A percentile compares a stretch with the other conserved stretches of the same genome.
These are phyloP conservation scores for Hystrix brachyura DNA, from an alignment of 2,113 vertebrate species.

Conservation along the genomic window DNA sequence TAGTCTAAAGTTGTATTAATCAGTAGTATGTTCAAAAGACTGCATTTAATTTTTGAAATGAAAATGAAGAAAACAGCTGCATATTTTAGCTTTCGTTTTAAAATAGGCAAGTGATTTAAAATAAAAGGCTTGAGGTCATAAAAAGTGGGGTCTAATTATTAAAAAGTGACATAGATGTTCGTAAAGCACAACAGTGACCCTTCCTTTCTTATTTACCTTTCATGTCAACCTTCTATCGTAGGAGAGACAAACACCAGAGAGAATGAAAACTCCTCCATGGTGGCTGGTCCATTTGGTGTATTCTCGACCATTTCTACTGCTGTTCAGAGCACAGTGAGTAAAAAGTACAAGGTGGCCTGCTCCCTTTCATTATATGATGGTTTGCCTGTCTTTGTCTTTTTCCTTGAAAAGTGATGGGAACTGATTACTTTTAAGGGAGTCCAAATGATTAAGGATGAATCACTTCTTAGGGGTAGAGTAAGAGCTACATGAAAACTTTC, in stretches of 20 bases:
- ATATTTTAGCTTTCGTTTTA: constrained; percentile 54
- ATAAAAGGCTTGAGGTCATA: neutral
- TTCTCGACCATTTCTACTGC: constrained; percentile 94
- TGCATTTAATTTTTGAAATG: constrained; percentile 61
- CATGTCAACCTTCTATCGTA: constrained; percentile 51
- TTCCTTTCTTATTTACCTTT: neutral
- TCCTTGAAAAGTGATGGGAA: neutral
- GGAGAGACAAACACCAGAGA: constrained; percentile 80
- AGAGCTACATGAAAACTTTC: constrained; percentile 15
- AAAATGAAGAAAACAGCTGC: neutral
- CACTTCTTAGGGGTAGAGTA: neutral
- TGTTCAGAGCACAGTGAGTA: constrained; percentile 97
- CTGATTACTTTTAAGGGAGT: neutral
- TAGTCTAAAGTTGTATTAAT: neutral
- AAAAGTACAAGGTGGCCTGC: neutral
- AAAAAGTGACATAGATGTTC: constrained; percentile 1
- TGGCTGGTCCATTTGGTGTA: constrained; percentile 93
- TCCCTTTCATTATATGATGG: neutral
- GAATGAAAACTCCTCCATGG: constrained; percentile 83
- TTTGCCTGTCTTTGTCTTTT: constrained; percentile 1
- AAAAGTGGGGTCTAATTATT: neutral
- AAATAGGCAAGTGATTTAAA: constrained; percentile 56
- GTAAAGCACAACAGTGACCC: neutral
- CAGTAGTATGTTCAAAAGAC: constrained; percentile 35
- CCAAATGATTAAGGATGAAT: neutral